A percentile compares a stretch with the other conserved stretches of the same genome.
Evolutionary conservation across 2,888 invertebrate species (phyloP).

Genomic region (Amaurobius ferox): DNA sequence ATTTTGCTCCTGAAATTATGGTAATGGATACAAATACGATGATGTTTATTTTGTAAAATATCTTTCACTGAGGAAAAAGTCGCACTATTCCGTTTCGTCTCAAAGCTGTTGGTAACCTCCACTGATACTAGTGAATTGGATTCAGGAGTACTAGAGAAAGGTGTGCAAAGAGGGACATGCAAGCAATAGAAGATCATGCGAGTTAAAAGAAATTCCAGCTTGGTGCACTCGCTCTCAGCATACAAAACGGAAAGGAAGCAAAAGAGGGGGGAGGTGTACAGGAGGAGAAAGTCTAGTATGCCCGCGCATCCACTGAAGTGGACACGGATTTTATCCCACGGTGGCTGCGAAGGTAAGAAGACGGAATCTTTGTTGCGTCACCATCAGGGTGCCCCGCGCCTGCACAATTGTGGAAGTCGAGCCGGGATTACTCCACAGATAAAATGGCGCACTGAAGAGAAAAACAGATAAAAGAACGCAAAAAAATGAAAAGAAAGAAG

Average conservation of each 20-base stretch:
- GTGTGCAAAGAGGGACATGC: constrained; percentile 17
- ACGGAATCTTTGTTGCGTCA: constrained; percentile 68
- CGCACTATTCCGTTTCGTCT: constrained; percentile 5
- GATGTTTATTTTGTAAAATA: not conserved
- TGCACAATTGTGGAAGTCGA: constrained; percentile 53
- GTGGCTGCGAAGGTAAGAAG: constrained; percentile 56
- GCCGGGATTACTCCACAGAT: constrained; percentile 67
- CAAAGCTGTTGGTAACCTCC: constrained; percentile 9
- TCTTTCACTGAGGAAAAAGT: not conserved
- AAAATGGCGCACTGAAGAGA: constrained; percentile 66
- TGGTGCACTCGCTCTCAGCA: constrained; percentile 48
- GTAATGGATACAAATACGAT: too few relatives aligned
- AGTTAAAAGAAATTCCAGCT: constrained; percentile 56
- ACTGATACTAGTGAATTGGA: constrained; percentile 40
- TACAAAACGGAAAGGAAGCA: constrained; percentile 44
- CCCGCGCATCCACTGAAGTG: constrained; percentile 48
- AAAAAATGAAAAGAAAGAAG: constrained; percentile 28
- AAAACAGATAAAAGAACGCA: constrained; percentile 65
- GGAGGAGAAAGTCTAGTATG: constrained; percentile 39
- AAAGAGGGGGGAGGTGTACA: constrained; percentile 11
- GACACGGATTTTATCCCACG: constrained; percentile 63
- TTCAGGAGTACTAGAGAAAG: constrained; percentile 17
- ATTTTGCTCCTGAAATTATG: too few relatives aligned
- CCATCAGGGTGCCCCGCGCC: constrained; percentile 40
- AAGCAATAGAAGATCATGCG: not conserved